These are phyloP conservation scores for Haemorhous mexicanus DNA, from an alignment of 2,113 vertebrate genomes.

Conservation along the genomic window DNA sequence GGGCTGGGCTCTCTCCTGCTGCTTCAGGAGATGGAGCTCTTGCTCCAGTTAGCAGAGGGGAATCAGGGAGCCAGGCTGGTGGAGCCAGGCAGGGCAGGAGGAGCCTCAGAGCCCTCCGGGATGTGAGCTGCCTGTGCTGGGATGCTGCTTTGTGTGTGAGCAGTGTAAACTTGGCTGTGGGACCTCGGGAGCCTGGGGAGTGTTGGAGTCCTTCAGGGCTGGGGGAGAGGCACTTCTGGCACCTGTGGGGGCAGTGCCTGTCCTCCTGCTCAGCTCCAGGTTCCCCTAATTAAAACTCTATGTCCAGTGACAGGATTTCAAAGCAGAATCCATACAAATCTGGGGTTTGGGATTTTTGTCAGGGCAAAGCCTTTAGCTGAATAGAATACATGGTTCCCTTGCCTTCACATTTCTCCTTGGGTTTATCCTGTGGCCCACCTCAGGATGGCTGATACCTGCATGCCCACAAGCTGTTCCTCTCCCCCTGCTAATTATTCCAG, in stretches of 20 bases:
- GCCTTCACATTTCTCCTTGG: background rate
- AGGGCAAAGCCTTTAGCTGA: background rate
- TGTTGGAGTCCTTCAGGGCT: background rate
- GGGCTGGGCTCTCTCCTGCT: background rate
- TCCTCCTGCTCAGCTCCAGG: background rate
- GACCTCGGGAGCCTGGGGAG: background rate
- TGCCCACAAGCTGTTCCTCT: background rate
- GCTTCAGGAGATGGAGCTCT: conserved; percentile 57
- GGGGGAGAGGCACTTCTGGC: background rate
- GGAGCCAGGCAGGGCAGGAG: background rate
- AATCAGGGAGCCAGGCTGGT: background rate
- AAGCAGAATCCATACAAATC: background rate
- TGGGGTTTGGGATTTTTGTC: background rate
- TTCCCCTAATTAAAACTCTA: background rate
- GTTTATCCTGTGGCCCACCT: background rate
- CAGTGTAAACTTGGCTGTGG: background rate
- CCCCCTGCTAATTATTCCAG: background rate
- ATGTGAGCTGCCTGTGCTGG: background rate
- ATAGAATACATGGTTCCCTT: background rate
- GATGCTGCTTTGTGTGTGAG: background rate
- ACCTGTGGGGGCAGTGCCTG: background rate
- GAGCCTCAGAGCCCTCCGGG: background rate
- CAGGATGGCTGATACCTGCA: background rate
- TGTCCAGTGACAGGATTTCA: background rate
- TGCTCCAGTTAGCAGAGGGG: background rate